Percentiles rank a stretch among this genome's conserved stretches.
Evolutionary conservation across 2,113 vertebrate genomes (phyloP).

Genomic region (Laticauda laticaudata): DNA sequence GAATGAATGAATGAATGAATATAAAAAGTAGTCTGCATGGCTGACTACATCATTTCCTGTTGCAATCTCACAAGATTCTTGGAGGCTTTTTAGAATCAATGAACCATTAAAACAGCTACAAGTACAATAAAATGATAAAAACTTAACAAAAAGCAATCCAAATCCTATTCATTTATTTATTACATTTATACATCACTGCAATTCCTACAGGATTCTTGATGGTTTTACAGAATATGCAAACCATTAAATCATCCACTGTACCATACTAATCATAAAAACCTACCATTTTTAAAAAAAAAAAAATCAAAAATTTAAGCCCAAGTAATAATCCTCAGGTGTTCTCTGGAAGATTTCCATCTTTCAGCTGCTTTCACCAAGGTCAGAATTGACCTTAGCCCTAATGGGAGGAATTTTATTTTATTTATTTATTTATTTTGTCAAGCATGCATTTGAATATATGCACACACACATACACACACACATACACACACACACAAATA

Average conservation of each 20-base stretch:
- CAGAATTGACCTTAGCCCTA: background rate
- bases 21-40: background rate
- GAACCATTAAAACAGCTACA: background rate
- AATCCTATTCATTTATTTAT: background rate
- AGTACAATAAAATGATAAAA: background rate
- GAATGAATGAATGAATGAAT: background rate
- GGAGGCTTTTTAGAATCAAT: background rate
- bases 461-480: no score
- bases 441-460: no score
- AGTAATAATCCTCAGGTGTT: background rate
- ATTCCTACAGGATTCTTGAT: background rate
- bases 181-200: background rate
- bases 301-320: background rate
- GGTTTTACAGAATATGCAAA: background rate
- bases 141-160: background rate
- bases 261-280: background rate
- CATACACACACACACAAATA: no score
- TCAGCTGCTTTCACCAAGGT: background rate
- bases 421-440: no score
- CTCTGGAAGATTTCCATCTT: background rate
- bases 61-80: background rate
- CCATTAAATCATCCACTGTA: background rate
- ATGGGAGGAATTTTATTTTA: background rate
- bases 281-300: background rate
- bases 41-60: background rate